These are phyloP conservation scores for Leptinotarsa undecemlineata DNA, from an alignment of 1,140 invertebrate species.

Conservation along the genomic window DNA sequence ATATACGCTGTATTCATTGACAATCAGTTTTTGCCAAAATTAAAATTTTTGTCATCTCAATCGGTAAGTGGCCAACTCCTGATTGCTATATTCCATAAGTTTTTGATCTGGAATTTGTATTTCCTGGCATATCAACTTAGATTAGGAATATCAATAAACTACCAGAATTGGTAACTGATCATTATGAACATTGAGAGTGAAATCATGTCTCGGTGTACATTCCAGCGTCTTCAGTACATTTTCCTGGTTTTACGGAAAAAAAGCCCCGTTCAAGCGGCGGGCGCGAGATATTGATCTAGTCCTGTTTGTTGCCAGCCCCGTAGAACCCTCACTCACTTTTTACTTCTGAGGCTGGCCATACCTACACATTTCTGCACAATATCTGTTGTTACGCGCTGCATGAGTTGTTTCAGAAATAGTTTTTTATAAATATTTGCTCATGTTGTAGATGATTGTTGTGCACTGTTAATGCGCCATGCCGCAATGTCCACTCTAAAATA, in stretches of 20 bases:
- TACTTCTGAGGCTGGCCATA: neutral
- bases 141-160: neutral
- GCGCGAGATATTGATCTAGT: conserved; percentile 2
- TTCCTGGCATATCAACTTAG: conserved; percentile 12
- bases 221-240: neutral
- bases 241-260: conserved; percentile 16
- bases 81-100: neutral
- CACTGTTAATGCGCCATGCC: conserved; percentile 51
- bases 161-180: neutral
- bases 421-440: conserved; percentile 54
- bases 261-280: neutral
- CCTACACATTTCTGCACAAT: conserved; percentile 22
- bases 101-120: neutral
- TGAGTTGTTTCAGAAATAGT: conserved; percentile 46
- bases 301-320: conserved; percentile 11
- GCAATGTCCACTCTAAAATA: conserved; percentile 48
- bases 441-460: conserved; percentile 52
- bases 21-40: conserved; percentile 13
- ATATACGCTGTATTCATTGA: conserved; percentile 11
- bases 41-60: neutral
- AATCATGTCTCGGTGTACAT: neutral
- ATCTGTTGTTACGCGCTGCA: conserved; percentile 42
- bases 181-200: neutral
- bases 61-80: neutral
- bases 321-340: neutral